Evolutionary conservation across 1,140 invertebrate species (phyloP), one percentile per base, ranked within the genome.

Genomic region (Galleria mellonella): DNA sequence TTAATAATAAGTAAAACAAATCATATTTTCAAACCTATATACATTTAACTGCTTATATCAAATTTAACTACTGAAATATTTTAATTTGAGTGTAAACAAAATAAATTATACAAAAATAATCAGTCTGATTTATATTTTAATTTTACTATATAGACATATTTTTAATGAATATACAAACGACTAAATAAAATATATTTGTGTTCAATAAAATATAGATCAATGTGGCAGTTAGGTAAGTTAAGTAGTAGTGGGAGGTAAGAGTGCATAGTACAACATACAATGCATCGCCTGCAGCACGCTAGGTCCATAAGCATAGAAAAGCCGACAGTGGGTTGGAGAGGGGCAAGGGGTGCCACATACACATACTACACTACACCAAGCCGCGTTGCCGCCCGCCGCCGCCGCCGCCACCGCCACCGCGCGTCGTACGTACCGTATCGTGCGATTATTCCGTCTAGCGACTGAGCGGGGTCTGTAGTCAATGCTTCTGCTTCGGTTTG

Each of bases 391-490:
- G 38, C 55, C 41, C 33, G 56, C 52, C 33, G 47, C 27, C 50
- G 46, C 48, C 39, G 56, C 52, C 44, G 48, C 52, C 47, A 44
- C 43, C 51, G 54, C 61, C 17, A 46, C 53, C 44, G 42, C 53
- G 55, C 55, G 57, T 55, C 63, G 62, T 67, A 70, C 65, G 61
- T 68, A 66, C 60, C 54, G 51, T 42, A 58, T 57, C 64, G 67
- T 71, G 75, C 74, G 73, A 74, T 83, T 78, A 74, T 78, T 78
- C 72, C 67, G 75, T 78, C 75, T 79, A 78, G 75, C 62, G 63
- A 43, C 39, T 33, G 42, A 68, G 59, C 65, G 69, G 63, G 71
- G 73, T 60, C 65, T 70, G 70, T 73, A 77, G 72, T 76, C 73
- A 77, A 76, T 73, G 76, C 66, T 60, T 69, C 47, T 23, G 12